Evolutionary conservation across 2,888 invertebrate species (phyloP).

Genomic region (Epirrita christyi): DNA sequence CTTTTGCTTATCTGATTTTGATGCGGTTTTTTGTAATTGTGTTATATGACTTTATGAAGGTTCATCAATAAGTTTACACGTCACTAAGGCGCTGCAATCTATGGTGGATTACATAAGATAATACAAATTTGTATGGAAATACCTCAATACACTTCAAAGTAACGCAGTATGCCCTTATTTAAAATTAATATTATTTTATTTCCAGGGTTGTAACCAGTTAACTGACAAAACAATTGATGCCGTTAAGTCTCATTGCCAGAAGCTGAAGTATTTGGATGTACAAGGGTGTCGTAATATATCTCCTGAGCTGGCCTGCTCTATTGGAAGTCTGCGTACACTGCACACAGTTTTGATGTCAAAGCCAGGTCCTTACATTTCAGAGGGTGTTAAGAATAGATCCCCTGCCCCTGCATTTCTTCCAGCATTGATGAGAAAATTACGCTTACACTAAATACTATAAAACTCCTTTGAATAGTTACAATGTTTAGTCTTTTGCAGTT

Average conservation of each 20-base stretch:
- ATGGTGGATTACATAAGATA: too few relatives aligned
- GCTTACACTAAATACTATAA: constrained; percentile 66
- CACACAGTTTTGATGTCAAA: constrained; percentile 79
- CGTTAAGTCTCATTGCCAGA: constrained; percentile 75
- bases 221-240: constrained; percentile 84
- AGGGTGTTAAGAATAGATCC: constrained; percentile 66
- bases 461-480: too few relatives aligned
- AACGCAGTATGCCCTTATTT: too few relatives aligned
- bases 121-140: too few relatives aligned
- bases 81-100: too few relatives aligned
- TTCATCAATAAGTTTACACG: too few relatives aligned
- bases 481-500: too few relatives aligned
- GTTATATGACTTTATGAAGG: too few relatives aligned
- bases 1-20: too few relatives aligned
- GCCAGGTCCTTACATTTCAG: constrained; percentile 73
- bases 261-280: constrained; percentile 84
- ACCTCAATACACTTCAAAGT: too few relatives aligned
- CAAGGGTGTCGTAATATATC: constrained; percentile 81
- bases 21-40: too few relatives aligned
- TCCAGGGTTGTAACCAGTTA: constrained; percentile 86
- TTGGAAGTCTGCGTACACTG: constrained; percentile 66
- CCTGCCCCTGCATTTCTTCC: constrained; percentile 72
- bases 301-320: constrained; percentile 70
- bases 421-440: constrained; percentile 68
- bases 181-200: constrained; percentile 31